phyloP scores from a whole-genome alignment of 2,797 vertebrate species.

The Urocyon cinereoargenteus region DNA sequence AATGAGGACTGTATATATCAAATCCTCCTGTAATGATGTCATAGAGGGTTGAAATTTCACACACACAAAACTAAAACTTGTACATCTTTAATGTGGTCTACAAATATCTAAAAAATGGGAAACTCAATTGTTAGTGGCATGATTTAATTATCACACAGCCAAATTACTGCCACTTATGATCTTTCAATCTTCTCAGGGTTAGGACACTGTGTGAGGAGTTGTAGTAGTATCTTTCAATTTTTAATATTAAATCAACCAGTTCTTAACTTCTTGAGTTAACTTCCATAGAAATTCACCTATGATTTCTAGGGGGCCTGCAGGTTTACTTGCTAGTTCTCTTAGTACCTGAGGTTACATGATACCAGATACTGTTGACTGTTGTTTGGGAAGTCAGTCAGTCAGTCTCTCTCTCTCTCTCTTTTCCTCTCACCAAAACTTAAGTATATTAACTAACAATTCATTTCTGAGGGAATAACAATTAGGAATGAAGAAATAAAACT shows the following conservation, averaged over 20 bases:
- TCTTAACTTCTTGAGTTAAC: not conserved
- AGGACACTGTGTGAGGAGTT: not conserved
- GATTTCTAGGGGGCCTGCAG: not conserved
- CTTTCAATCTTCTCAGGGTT: slow-evolving; percentile 2
- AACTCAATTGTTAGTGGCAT: not conserved
- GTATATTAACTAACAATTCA: not conserved
- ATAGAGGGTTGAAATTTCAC: not conserved
- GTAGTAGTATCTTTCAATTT: not conserved
- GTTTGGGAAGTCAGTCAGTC: not conserved
- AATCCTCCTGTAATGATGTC: not conserved
- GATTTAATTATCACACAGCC: slow-evolving; percentile 9
- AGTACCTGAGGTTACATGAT: not conserved
- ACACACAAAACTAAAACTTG: not conserved
- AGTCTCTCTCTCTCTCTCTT: not conserved
- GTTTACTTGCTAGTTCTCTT: not conserved
- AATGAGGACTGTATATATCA: not conserved
- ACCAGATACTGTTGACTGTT: not conserved
- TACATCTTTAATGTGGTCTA: not conserved
- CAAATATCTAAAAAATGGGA: not conserved
- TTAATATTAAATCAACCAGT: not conserved
- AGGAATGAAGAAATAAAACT: not conserved
- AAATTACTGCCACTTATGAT: not conserved
- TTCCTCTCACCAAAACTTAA: not conserved
- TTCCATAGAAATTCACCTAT: not conserved
- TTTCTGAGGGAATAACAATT: not conserved